Evolutionary conservation across 1,140 invertebrate species (phyloP), one percentile per base, ranked within the genome.

Genomic region (Amphibalanus amphitrite): DNA sequence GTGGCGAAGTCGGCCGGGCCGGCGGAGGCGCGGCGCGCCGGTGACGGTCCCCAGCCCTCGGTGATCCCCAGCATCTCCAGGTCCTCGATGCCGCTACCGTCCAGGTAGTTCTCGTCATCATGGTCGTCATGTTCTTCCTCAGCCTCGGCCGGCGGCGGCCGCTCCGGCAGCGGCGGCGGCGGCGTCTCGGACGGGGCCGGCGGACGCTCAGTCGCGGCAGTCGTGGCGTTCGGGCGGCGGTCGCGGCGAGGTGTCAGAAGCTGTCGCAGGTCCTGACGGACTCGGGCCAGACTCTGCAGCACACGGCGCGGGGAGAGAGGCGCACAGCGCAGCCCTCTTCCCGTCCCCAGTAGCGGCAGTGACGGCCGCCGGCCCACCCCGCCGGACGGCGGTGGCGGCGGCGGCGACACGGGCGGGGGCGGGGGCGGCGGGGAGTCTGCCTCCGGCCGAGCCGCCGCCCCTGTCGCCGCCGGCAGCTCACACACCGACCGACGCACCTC

Each of bases 1-100:
- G 90, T 89, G 26, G 92, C 90, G 83, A 95, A 94, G 80, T 95
- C 91, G 84, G 73, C 85, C 85, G 71, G 87, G 84, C 71, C 65
- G 28, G 65, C 65, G 20, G 65, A 67, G n/a, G 65, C n/a, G 10
- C n/a, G 65, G 23, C 65, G 65, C n/a, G 26, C 65, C 6, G 65
- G 47, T 1, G 29, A 38, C 68, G 33, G 68, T 1, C 33, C 68
- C 38, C 69, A 47, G 0, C 29, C 47, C 69, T 75, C 71, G 67
- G 69, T 67, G 0, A 26, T 74, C n/a, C 40, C 47, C 67, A 30
- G 29, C 30, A 68, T 33, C 71, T 28, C 47, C 28, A 67, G 28
- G 17, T n/a, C 23, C 15, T 67, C 59, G 26, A 47, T 64, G 40
- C 70, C 33, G 0, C 4, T 28, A 28, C 29, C 47, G 47, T 59